These are phyloP conservation scores for Thalpophila matura DNA, from an alignment of 2,888 invertebrate species.

Conservation along the genomic window DNA sequence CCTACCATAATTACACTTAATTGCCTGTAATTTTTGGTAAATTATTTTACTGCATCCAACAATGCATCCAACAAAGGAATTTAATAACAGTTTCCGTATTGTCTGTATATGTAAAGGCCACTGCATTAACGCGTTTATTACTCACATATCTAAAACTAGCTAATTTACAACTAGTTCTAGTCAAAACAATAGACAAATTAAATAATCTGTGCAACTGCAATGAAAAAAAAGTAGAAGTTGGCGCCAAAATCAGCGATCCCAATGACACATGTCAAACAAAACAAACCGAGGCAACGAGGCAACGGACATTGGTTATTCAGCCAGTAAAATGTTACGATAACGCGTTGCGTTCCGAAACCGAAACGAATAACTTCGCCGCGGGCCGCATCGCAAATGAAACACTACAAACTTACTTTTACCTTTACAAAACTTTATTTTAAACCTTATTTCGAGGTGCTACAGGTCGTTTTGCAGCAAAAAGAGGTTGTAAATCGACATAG, in stretches of 20 bases:
- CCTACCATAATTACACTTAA: conserved; percentile 32
- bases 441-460: conserved; percentile 52
- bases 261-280: conserved; percentile 67
- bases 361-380: conserved; percentile 79
- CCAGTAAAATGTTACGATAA: conserved; percentile 80
- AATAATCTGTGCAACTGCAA: conserved; percentile 12
- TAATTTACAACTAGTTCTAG: background rate
- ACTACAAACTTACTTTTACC: conserved; percentile 61
- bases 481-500: conserved; percentile 50
- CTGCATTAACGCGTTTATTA: conserved; percentile 7
- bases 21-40: conserved; percentile 21
- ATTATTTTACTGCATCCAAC: conserved; percentile 19
- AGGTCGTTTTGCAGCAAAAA: conserved; percentile 37
- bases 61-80: conserved; percentile 33
- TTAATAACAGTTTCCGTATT: conserved; percentile 44
- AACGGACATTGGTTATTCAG: conserved; percentile 81
- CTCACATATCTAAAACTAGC: background rate
- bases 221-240: conserved; percentile 36
- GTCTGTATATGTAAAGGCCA: conserved; percentile 12
- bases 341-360: conserved; percentile 72
- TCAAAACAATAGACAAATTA: conserved; percentile 8
- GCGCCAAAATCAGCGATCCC: conserved; percentile 61
- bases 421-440: conserved; percentile 43
- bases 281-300: conserved; percentile 71
- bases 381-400: conserved; percentile 79